Evolutionary conservation across 2,888 invertebrate genomes (phyloP).

Genomic region (Exocentrus adspersus): DNA sequence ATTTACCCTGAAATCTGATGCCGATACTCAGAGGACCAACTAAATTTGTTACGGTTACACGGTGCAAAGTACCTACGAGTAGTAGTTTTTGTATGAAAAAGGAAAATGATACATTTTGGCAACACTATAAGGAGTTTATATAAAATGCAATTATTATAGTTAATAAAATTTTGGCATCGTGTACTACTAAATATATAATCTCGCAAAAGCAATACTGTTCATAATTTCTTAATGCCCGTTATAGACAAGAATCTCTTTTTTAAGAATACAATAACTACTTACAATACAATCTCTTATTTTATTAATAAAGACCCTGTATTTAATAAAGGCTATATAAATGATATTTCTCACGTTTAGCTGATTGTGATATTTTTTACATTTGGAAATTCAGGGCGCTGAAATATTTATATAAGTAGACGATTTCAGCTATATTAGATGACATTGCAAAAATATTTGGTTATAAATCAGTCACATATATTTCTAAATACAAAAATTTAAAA

Average conservation of each 20-base stretch:
- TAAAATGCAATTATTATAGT: slow-evolving; percentile 43
- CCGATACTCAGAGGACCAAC: slow-evolving; percentile 47
- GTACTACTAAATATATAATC: slow-evolving; percentile 48
- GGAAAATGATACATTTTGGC: slow-evolving; percentile 29
- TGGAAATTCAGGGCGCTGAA: slow-evolving; percentile 52
- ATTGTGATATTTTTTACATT: slow-evolving; percentile 53
- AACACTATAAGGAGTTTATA: slow-evolving; percentile 33
- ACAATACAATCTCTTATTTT: slow-evolving; percentile 60
- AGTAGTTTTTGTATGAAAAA: neutral
- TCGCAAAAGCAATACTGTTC: slow-evolving; percentile 59
- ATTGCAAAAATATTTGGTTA: slow-evolving; percentile 48
- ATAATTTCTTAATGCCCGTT: slow-evolving; percentile 50
- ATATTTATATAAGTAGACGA: slow-evolving; percentile 42
- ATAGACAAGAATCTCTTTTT: slow-evolving; percentile 55
- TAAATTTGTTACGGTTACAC: slow-evolving; percentile 14
- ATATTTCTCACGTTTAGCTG: slow-evolving; percentile 60
- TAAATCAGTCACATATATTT: slow-evolving; percentile 52
- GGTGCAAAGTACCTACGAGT: slow-evolving; percentile 3
- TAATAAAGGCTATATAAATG: slow-evolving; percentile 63
- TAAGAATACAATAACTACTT: slow-evolving; percentile 58
- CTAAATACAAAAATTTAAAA: slow-evolving; percentile 52
- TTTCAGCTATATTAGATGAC: slow-evolving; percentile 46
- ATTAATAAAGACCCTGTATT: slow-evolving; percentile 64
- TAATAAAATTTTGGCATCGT: slow-evolving; percentile 45
- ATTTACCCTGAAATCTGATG: slow-evolving; percentile 59